Conservation (phyloP, 1,140 invertebrate species). For the Anastrepha ludens region DNA sequence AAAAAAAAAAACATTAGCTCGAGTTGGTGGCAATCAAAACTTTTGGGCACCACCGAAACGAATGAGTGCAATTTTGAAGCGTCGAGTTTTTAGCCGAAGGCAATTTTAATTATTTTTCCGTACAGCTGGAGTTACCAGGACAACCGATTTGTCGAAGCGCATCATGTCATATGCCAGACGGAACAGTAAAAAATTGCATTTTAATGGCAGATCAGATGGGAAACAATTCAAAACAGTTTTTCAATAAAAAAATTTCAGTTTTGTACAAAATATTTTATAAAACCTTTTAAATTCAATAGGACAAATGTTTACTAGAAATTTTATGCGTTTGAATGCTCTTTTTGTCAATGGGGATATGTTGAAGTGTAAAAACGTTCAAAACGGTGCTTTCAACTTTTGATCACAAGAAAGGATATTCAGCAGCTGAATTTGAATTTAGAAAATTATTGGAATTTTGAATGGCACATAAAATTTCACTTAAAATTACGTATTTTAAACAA, state of each 20-base stretch:
- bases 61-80: constrained; percentile 21
- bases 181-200: background rate
- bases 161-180: background rate
- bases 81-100: constrained; percentile 4
- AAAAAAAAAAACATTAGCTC: background rate
- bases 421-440: background rate
- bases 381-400: background rate
- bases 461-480: background rate
- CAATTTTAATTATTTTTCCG: constrained; percentile 33
- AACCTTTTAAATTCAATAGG: too few relatives aligned
- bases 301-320: too few relatives aligned
- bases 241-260: background rate
- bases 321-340: too few relatives aligned
- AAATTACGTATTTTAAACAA: background rate
- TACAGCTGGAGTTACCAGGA: background rate
- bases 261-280: too few relatives aligned
- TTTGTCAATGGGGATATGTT: background rate
- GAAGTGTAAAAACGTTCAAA: background rate
- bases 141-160: constrained; percentile 3
- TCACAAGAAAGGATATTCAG: background rate
- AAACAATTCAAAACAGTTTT: background rate
- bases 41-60: background rate
- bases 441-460: background rate
- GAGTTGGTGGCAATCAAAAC: background rate
- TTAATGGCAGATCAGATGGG: background rate